Percentiles rank a stretch among this genome's conserved stretches.
Evolutionary conservation across 64 coral and sea anemone species (phyloP).

Genomic region (Montipora sp.): DNA sequence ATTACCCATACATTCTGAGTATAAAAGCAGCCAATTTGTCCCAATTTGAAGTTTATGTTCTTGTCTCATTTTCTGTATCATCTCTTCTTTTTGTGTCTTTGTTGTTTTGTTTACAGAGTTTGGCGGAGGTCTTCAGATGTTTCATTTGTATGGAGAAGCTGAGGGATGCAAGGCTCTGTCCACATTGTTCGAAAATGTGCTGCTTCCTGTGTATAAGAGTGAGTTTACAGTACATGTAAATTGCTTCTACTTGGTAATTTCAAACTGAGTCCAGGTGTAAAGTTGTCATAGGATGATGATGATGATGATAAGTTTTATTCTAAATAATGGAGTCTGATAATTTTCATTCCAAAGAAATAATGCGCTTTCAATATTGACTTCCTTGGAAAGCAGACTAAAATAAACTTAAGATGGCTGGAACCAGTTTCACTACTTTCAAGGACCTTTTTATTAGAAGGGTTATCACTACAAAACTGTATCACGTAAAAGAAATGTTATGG

Average conservation of each 20-base stretch:
- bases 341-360: no score
- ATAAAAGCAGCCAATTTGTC: no score
- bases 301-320: no score
- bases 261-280: not conserved
- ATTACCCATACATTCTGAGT: no score
- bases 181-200: slow-evolving; percentile 98
- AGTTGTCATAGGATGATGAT: not conserved
- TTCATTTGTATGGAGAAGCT: slow-evolving; percentile 99
- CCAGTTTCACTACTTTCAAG: no score
- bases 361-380: no score
- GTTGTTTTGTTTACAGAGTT: slow-evolving; percentile 61
- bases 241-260: not conserved
- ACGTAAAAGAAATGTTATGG: no score
- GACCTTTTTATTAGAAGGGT: no score
- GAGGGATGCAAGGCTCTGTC: slow-evolving; percentile 95
- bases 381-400: no score
- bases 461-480: no score
- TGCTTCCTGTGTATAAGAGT: slow-evolving; percentile 97
- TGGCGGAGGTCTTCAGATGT: slow-evolving; percentile 94
- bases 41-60: not conserved
- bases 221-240: not conserved
- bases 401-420: no score
- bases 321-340: no score
- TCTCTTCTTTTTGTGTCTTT: not conserved
- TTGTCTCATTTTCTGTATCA: not conserved